These are phyloP conservation scores for Oxytorus armatus DNA, from an alignment of 2,888 invertebrate genomes.

Conservation along the genomic window DNA sequence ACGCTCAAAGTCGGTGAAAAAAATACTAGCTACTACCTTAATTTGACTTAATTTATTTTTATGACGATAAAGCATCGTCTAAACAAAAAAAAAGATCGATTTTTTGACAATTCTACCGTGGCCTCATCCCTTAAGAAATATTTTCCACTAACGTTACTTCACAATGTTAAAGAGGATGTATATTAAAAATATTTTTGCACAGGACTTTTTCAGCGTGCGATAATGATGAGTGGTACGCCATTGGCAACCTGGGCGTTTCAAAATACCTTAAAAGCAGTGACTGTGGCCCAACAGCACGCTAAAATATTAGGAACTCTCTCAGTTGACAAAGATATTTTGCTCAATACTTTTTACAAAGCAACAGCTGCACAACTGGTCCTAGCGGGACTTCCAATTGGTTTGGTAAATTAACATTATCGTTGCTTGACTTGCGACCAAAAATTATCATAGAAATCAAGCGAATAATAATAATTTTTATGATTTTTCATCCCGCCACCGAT, in stretches of 20 bases:
- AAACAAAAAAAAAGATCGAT: no score
- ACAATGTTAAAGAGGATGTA: no score
- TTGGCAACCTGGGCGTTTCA: conserved; percentile 85
- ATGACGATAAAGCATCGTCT: no score
- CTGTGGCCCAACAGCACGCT: conserved; percentile 80
- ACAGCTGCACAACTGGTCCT: conserved; percentile 82
- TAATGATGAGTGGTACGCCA: conserved; percentile 86
- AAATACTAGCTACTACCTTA: no score
- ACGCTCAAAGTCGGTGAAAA: no score
- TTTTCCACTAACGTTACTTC: no score
- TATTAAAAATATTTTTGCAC: no score
- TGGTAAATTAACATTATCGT: conserved; percentile 14
- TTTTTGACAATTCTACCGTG: no score
- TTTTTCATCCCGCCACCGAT: neutral
- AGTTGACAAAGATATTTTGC: conserved; percentile 78
- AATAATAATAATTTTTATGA: neutral
- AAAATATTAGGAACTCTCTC: conserved; percentile 77
- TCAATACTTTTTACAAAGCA: conserved; percentile 82
- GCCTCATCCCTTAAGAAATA: no score
- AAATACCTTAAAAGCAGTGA: conserved; percentile 11
- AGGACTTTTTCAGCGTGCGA: conserved; percentile 86
- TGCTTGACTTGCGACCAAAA: neutral
- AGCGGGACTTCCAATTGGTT: conserved; percentile 75
- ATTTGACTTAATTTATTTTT: no score
- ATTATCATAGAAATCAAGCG: neutral